Evolutionary conservation across 2,797 vertebrate genomes (phyloP).

Genomic region (Sebastolobus altivelis): DNA sequence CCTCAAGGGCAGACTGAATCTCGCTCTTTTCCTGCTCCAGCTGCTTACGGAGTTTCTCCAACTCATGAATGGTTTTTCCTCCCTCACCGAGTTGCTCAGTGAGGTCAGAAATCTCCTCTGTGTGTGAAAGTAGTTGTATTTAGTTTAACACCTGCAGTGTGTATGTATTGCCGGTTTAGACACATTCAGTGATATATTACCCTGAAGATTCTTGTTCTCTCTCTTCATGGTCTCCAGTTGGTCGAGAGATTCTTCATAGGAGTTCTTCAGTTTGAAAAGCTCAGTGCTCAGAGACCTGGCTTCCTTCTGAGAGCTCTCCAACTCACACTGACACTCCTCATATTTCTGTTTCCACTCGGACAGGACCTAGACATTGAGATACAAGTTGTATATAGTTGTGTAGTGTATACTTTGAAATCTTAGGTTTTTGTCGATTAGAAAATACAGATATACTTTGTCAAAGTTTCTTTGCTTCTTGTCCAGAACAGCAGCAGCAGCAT

Average conservation of each 20-base stretch:
- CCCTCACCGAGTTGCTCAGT: slow-evolving; percentile 84
- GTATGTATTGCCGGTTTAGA: neutral
- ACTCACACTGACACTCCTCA: slow-evolving; percentile 80
- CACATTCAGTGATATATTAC: slow-evolving; percentile 29
- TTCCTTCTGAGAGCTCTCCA: slow-evolving; percentile 84
- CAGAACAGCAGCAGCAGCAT: slow-evolving; percentile 87
- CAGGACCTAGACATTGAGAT: slow-evolving; percentile 59
- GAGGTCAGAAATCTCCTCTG: slow-evolving; percentile 86
- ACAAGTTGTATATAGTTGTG: neutral
- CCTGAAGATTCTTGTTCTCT: slow-evolving; percentile 91
- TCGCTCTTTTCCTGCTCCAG: slow-evolving; percentile 91
- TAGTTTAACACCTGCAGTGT: neutral
- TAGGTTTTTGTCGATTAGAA: neutral
- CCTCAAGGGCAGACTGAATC: slow-evolving; percentile 91
- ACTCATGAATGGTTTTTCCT: slow-evolving; percentile 90
- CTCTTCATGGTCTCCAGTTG: slow-evolving; percentile 86
- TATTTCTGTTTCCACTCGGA: slow-evolving; percentile 84
- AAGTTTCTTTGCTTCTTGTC: slow-evolving; percentile 92
- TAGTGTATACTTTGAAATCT: neutral
- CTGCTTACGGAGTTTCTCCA: slow-evolving; percentile 89
- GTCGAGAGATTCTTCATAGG: slow-evolving; percentile 84
- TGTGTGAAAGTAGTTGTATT: slow-evolving; percentile 8
- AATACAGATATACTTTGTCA: slow-evolving; percentile 68
- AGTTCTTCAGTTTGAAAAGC: slow-evolving; percentile 87
- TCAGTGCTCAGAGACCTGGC: slow-evolving; percentile 84